Evolutionary conservation across 2,113 vertebrate genomes (phyloP).

Genomic region (Herpailurus yagouaroundi): DNA sequence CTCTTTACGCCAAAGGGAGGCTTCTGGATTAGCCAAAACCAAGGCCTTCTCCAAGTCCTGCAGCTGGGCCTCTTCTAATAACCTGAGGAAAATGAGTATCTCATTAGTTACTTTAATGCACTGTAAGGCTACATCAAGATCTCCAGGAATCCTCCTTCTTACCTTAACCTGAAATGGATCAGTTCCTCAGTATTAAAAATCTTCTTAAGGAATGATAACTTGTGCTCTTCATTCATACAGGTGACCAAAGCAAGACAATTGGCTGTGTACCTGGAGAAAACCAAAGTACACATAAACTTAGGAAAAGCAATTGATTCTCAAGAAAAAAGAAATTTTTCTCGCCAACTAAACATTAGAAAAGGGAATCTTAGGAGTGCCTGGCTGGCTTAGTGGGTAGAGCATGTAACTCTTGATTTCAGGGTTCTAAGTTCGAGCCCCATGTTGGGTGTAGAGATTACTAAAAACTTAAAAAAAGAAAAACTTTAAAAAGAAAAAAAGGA

Average conservation of each 20-base stretch:
- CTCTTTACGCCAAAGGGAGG: conserved; percentile 89
- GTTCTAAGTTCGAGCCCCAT: background rate
- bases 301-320: background rate
- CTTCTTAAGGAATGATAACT: conserved; percentile 94
- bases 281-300: background rate
- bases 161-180: conserved; percentile 95
- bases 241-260: conserved; percentile 95
- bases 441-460: background rate
- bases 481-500: background rate
- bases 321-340: conserved; percentile 17
- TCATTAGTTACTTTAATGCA: conserved; percentile 22
- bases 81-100: conserved; percentile 80
- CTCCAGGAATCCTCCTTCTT: conserved; percentile 69
- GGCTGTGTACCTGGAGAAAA: conserved; percentile 92
- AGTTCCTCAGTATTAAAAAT: conserved; percentile 94
- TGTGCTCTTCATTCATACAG: conserved; percentile 97
- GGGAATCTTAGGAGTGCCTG: background rate
- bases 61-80: conserved; percentile 92
- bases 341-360: background rate
- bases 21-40: conserved; percentile 91
- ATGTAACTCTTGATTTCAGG: background rate
- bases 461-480: background rate
- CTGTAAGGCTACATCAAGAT: background rate
- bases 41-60: conserved; percentile 92
- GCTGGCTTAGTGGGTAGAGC: background rate